These are phyloP conservation scores for Helogale parvula DNA, from an alignment of 2,113 vertebrate species.

Conservation along the genomic window DNA sequence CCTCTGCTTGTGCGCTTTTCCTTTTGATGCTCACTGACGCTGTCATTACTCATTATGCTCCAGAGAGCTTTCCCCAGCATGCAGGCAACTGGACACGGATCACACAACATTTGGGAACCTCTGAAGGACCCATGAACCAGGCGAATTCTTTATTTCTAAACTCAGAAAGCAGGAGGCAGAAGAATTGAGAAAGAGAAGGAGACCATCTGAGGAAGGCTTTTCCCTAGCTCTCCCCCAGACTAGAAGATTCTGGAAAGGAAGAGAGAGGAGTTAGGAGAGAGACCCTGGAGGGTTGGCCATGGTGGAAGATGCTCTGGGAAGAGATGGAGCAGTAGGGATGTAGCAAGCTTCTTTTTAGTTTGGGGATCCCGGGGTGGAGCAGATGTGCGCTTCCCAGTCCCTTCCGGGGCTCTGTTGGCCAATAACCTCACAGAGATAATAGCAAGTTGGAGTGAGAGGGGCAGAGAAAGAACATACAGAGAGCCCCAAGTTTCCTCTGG, in stretches of 20 bases:
- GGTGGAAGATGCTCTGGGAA: not conserved
- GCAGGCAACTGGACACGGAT: not conserved
- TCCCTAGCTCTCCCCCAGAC: not conserved
- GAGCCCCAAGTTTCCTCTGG: not conserved
- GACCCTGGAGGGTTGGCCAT: not conserved
- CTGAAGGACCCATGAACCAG: not conserved
- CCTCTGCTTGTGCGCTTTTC: not conserved
- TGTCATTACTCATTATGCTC: not conserved
- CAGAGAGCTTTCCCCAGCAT: not conserved
- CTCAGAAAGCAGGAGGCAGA: not conserved
- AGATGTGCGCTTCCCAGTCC: not conserved
- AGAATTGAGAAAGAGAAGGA: not conserved
- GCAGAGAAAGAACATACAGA: not conserved
- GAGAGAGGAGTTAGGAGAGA: not conserved
- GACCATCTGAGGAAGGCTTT: not conserved
- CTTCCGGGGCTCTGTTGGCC: not conserved
- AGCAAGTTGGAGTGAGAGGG: not conserved
- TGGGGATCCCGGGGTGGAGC: not conserved
- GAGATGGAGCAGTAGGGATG: not conserved
- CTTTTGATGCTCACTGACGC: not conserved
- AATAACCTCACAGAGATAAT: not conserved
- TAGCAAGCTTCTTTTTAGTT: not conserved
- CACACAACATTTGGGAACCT: not conserved
- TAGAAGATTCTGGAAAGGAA: slow-evolving; percentile 35
- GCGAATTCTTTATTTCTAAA: not conserved